Evolutionary conservation across 2,797 vertebrate genomes (phyloP).

Genomic region (Sebastes hubbsi): DNA sequence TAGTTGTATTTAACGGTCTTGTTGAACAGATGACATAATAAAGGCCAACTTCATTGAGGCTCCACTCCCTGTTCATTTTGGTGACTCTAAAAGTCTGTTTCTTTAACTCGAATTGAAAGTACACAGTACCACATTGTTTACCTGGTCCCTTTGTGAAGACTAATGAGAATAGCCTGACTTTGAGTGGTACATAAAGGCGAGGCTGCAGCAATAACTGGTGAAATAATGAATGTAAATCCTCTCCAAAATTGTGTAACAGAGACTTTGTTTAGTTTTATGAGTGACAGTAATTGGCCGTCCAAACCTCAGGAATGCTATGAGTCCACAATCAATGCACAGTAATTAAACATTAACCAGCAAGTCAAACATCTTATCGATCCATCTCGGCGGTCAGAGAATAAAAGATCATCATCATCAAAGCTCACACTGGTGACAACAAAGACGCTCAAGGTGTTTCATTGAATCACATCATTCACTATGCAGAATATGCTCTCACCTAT

Average conservation of each 20-base stretch:
- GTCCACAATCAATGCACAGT: conserved; percentile 47
- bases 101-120: conserved; percentile 1
- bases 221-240: conserved; percentile 21
- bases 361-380: conserved; percentile 57
- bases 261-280: conserved; percentile 34
- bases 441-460: conserved; percentile 17
- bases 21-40: background rate
- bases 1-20: background rate
- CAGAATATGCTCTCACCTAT: background rate
- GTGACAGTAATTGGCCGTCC: conserved; percentile 36
- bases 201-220: background rate
- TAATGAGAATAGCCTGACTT: conserved; percentile 29
- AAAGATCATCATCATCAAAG: conserved; percentile 17
- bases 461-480: background rate
- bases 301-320: conserved; percentile 40
- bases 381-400: conserved; percentile 1
- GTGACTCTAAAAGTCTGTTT: background rate
- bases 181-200: conserved; percentile 16
- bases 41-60: background rate
- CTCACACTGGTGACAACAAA: conserved; percentile 7
- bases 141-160: background rate
- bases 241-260: conserved; percentile 11
- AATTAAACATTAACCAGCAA: conserved; percentile 74
- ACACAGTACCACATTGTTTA: conserved; percentile 6
- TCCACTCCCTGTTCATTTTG: background rate